Base-by-base conservation (phyloP, 2,797 vertebrate species). In the Erpetoichthys calabaricus region DNA sequence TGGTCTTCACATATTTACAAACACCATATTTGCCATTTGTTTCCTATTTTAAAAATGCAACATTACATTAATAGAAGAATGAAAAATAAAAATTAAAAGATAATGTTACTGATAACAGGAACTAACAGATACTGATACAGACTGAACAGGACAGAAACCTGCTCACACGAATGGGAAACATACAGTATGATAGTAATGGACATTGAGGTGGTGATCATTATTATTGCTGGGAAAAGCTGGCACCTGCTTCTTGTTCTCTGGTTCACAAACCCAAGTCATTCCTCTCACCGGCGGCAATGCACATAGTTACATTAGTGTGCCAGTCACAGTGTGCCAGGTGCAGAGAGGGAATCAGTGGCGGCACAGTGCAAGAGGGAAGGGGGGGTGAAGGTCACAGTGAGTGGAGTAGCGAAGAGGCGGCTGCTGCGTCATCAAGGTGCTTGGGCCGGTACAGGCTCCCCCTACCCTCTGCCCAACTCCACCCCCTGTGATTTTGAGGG, bases 311-410 rank as follows among this genome's bases (percentile, higher is more conserved):
- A 66, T 60, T 56, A 54, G 72, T 64, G n/a, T 41, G 75, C 75
- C 76, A 69, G 71, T 80, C 79, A 83, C 68, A 80, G 83, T 75
- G 76, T 79, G 75, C 72, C 80, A 65, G 64, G 65, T 64, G 63
- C 78, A 73, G 65, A 42, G 70, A 65, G 75, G 67, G 71, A 25
- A 25, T 25, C 25, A 25, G 25, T 64, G 64, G 72, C 72, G 73
- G 80, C 72, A 83, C 83, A 84, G 79, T 83, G 87, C 78, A 59
- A 69, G 71, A 68, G 78, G 77, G 75, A 71, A 64, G 65, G 80
- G 73, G 81, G 70, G 78, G 75, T 74, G 75, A 72, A 82, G 85
- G 75, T 91, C 94, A 94, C 91, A 92, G 90, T 91, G 90, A 89
- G 83, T 75, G 69, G 86, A 86, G 86, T 83, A 76, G 75, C 70